Percentiles rank a stretch among this genome's conserved stretches.
Evolutionary conservation across 2,888 invertebrate species (phyloP).

Genomic region (Bombyx huttoni): DNA sequence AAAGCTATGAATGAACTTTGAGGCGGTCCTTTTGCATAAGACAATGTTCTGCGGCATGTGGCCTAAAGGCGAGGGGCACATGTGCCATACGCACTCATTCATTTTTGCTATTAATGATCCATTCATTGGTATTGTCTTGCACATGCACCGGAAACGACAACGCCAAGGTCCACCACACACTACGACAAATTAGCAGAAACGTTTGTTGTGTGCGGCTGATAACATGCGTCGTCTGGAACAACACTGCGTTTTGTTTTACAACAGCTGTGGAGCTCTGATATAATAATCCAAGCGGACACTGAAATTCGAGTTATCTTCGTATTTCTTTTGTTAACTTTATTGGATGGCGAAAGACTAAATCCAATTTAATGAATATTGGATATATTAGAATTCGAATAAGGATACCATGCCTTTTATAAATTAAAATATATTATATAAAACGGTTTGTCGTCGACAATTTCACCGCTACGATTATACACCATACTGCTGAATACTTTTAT

Average conservation of each 20-base stretch:
- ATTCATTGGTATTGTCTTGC: slow-evolving; percentile 66
- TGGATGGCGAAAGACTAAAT: background rate
- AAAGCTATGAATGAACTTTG: slow-evolving; percentile 53
- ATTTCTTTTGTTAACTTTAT: background rate
- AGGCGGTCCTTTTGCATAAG: slow-evolving; percentile 54
- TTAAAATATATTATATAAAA: too few relatives aligned
- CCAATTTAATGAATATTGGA: too few relatives aligned
- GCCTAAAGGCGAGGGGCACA: slow-evolving; percentile 42
- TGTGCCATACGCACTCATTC: slow-evolving; percentile 64
- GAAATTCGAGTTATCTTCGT: background rate
- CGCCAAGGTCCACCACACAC: slow-evolving; percentile 21
- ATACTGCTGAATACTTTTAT: too few relatives aligned
- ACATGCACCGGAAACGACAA: slow-evolving; percentile 60
- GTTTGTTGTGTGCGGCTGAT: slow-evolving; percentile 24
- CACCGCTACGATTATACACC: too few relatives aligned
- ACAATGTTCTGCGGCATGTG: slow-evolving; percentile 55
- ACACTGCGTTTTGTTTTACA: background rate
- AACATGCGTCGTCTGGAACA: slow-evolving; percentile 6
- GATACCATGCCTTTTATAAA: too few relatives aligned
- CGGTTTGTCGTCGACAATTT: too few relatives aligned
- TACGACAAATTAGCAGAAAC: slow-evolving; percentile 52
- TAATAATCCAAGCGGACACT: background rate
- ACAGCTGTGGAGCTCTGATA: background rate
- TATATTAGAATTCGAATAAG: too few relatives aligned
- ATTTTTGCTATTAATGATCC: slow-evolving; percentile 64